Evolutionary conservation across 2,113 vertebrate genomes (phyloP).

Genomic region (Emydocephalus ijimae): DNA sequence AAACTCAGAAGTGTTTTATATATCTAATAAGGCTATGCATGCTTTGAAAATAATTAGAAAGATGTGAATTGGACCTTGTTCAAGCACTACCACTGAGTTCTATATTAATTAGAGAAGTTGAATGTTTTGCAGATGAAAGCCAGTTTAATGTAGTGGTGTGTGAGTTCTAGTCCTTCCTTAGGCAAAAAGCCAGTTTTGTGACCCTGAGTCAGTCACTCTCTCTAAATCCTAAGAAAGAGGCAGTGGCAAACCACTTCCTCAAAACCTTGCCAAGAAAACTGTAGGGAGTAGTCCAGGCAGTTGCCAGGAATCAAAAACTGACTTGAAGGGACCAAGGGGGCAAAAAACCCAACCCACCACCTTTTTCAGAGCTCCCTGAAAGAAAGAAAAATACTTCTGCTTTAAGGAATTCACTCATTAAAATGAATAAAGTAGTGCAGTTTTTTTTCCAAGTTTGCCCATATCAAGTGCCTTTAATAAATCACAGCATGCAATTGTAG

Average conservation of each 20-base stretch:
- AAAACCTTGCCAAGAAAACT: not conserved
- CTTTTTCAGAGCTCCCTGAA: not conserved
- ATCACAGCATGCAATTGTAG: not conserved
- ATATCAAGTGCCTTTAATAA: not conserved
- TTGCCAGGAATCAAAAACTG: not conserved
- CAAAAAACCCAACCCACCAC: not conserved
- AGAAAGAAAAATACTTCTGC: not conserved
- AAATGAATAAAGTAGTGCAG: not conserved
- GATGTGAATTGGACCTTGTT: not conserved
- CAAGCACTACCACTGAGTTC: not conserved
- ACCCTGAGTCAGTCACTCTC: not conserved
- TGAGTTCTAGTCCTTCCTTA: not conserved
- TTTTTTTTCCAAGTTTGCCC: not conserved
- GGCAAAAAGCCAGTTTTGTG: not conserved
- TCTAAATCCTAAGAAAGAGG: not conserved
- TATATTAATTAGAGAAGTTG: not conserved
- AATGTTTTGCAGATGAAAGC: not conserved
- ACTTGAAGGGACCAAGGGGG: not conserved
- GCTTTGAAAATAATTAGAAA: not conserved
- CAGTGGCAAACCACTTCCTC: not conserved
- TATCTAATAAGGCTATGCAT: not conserved
- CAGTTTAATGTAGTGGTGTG: not conserved
- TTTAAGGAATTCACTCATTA: not conserved
- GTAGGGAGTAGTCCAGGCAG: not conserved
- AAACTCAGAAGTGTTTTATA: not conserved